These are phyloP conservation scores for Carpatolechia fugitivella DNA, from an alignment of 2,888 invertebrate species.

Conservation along the genomic window DNA sequence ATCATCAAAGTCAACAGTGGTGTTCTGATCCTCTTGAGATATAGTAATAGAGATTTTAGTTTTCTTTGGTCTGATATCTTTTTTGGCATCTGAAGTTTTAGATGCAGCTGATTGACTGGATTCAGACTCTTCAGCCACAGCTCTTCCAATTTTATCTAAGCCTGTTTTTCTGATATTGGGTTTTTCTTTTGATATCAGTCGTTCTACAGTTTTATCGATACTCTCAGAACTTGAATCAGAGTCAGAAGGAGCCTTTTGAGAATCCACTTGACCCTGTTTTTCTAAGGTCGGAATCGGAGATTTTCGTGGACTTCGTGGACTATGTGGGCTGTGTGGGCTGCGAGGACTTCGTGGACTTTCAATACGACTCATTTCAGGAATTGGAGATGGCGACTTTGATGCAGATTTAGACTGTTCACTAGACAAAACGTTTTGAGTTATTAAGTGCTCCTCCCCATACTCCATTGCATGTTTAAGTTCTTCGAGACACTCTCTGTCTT, in stretches of 20 bases:
- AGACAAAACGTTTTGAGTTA: conserved; percentile 64
- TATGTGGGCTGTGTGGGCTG: conserved; percentile 40
- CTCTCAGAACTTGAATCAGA: conserved; percentile 80
- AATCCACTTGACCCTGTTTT: conserved; percentile 80
- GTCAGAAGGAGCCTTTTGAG: conserved; percentile 77
- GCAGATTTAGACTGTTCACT: conserved; percentile 72
- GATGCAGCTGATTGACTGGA: conserved; percentile 79
- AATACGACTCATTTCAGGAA: conserved; percentile 61
- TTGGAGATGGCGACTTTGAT: conserved; percentile 64
- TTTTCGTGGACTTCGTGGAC: conserved; percentile 61
- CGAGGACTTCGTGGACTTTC: conserved; percentile 46
- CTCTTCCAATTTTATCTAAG: conserved; percentile 68
- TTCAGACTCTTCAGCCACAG: conserved; percentile 78
- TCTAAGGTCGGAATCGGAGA: conserved; percentile 81
- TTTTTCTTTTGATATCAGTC: conserved; percentile 53
- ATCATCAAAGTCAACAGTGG: conserved; percentile 74
- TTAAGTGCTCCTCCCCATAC: conserved; percentile 70
- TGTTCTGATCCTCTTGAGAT: conserved; percentile 76
- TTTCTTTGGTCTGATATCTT: conserved; percentile 73
- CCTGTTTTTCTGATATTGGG: conserved; percentile 68
- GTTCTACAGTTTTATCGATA: conserved; percentile 72
- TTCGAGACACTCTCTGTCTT: conserved; percentile 81
- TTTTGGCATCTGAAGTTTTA: conserved; percentile 66
- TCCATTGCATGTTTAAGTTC: conserved; percentile 80
- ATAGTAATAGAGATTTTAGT: conserved; percentile 76